Base-by-base conservation (phyloP, 2,797 vertebrate species). In the Gobio occitaniae region DNA sequence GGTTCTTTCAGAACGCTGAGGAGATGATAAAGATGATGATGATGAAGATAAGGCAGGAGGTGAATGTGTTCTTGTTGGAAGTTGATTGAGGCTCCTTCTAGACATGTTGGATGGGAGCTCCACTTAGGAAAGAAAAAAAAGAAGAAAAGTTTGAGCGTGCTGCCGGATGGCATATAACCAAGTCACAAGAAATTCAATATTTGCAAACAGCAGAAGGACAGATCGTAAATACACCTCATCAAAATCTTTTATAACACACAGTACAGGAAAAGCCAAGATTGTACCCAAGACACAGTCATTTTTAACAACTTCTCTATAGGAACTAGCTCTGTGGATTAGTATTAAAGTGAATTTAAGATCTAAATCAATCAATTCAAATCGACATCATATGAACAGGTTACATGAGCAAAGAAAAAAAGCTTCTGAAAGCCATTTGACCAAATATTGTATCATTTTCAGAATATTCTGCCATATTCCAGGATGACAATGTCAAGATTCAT, bases 31-130 rank as follows among this genome's bases (percentile, higher is more conserved):
- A 16, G 50, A 87, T 29, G 25, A 25, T 25, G 85, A 72, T 32
- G 89, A 82, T 52, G 81, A 88, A 68, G 89, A 86, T 61, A 86
- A 83, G 78, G 81, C 82, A 83, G 75, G 84, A 78, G 50, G 88
- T 38, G 85, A 90, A 0, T n/a, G 84, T 76, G 78, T 72, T 47
- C 86, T 87, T 32, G 44, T 47, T n/a, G 56, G 84, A 76, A 84
- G 75, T 82, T 85, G 81, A 38, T 77, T 84, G 72, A 85, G 38
- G 65, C 84, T 88, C 74, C 90, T 88, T 80, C 76, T 86, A n/a
- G 84, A 85, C 13, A 89, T 61, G 85, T 59, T 74, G 36, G 74
- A 87, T 41, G 71, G 80, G 76, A 86, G 79, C 61, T 86, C 83
- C 71, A 69, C 86, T 90, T 29, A 71, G 61, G 78, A 25, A 52